Evolutionary conservation across 2,888 invertebrate species (phyloP), one percentile per base, ranked within the genome.

Genomic region (Synergus umbraculus): DNA sequence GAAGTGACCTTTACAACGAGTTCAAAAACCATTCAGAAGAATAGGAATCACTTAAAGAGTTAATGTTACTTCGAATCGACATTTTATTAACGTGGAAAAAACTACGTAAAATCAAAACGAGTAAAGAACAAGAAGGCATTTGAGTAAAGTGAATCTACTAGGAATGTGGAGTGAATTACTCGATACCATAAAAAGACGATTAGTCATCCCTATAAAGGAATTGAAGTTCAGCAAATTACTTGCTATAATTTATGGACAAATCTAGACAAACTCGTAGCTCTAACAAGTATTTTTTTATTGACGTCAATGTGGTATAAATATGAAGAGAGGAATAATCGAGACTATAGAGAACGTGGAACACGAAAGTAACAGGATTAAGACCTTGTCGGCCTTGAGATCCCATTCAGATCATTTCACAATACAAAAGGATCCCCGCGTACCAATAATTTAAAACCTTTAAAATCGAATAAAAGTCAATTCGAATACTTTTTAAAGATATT

Each of bases 1-100:
- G 46, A 46, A 73, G 37, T n/a, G n/a, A 73, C 54, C 73, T 66
- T 66, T 66, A 43, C 13, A 15, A n/a, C 10, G 29, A 73, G 54
- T n/a, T 73, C 29, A 49, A 69, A 69, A 49, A 37, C 46, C 29
- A 29, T 15, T 12, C 49, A 29, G 46, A 49, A 46, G 49, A 69
- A 29, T 69, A 49, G 10, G 29, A 69, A 69, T 69, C 29, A 29
- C 15, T 69, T 15, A 29, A 15, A 2, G 13, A 8, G 29, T 29
- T 43, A 66, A 66, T 66, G 65, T 43, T 66, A 66, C 10, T 66
- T 15, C 29, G 22, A 69, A 29, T 4, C 37, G 64, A 64, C 37
- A 41, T 64, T 15, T 64, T 18, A 64, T 41, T n/a, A 64, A 64
- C 37, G 22, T 49, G 22, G 29, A 46, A 69, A 69, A 46, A 69